These are phyloP conservation scores for Gymnosoma rotundatum DNA, from an alignment of 2,888 invertebrate genomes.

Conservation along the genomic window DNA sequence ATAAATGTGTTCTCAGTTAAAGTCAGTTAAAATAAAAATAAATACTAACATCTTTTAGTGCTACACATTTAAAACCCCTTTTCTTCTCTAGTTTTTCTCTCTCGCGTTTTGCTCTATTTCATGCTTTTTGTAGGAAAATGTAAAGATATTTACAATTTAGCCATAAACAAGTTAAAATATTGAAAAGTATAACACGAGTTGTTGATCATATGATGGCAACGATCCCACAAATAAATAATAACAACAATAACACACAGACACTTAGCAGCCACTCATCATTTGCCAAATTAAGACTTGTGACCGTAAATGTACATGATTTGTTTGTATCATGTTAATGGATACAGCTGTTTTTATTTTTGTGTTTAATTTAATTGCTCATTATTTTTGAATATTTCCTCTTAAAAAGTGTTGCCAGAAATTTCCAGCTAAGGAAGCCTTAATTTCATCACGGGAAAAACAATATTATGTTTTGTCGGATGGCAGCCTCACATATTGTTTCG, in stretches of 20 bases:
- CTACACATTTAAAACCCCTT: not conserved
- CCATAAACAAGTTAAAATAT: not conserved
- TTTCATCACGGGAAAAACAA: too few species aligned
- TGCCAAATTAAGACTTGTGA: constrained; percentile 32
- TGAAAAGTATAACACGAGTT: too few species aligned
- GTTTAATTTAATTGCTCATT: not conserved
- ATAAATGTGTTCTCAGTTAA: not conserved
- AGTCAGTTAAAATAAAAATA: not conserved
- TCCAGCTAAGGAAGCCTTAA: too few species aligned
- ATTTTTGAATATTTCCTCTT: not conserved
- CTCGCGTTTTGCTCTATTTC: not conserved
- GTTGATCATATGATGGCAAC: constrained; percentile 41
- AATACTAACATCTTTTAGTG: not conserved
- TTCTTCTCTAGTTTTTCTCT: too few species aligned
- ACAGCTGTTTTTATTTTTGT: not conserved
- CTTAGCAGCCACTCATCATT: constrained; percentile 15
- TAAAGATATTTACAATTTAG: not conserved
- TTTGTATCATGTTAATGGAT: not conserved
- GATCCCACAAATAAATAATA: not conserved
- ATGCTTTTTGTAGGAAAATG: not conserved
- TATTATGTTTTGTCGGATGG: too few species aligned
- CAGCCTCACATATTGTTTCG: too few species aligned
- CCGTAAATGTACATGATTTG: constrained; percentile 1
- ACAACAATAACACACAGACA: constrained; percentile 31
- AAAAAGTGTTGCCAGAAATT: too few species aligned